phyloP scores from a whole-genome alignment of 2,797 vertebrate species.

The Myripristis murdjan region DNA sequence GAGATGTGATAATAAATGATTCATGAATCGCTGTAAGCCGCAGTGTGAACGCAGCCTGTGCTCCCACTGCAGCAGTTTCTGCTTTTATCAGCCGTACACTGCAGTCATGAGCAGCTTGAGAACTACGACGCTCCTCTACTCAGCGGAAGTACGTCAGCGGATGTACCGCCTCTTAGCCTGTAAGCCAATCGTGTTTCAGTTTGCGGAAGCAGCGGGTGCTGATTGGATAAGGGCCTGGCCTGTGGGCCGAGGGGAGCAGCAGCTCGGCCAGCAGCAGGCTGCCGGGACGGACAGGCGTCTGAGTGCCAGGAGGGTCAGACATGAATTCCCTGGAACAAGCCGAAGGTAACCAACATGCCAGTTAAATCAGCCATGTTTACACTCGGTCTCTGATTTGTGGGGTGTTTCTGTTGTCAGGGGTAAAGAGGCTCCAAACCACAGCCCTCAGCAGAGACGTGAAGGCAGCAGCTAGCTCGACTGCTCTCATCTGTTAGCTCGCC shows the following conservation, averaged over 20 bases:
- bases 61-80: no score
- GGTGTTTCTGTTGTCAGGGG: background rate
- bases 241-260: slow-evolving; percentile 28
- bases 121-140: no score
- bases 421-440: accelerated
- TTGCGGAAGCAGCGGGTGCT: background rate
- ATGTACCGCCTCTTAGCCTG: background rate
- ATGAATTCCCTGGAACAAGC: slow-evolving; percentile 99
- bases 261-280: slow-evolving; percentile 27
- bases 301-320: slow-evolving; percentile 50
- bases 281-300: background rate
- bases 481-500: slow-evolving; percentile 52
- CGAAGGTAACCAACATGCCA: slow-evolving; percentile 87
- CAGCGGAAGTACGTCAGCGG: background rate
- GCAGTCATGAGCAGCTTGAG: no score
- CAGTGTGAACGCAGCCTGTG: no score
- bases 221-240: slow-evolving; percentile 55
- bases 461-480: background rate
- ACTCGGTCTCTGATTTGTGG: accelerated
- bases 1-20: no score
- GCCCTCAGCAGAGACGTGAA: background rate
- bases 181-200: slow-evolving; percentile 40
- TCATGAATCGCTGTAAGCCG: no score
- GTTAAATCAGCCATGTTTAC: background rate
- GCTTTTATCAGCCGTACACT: no score